Percentiles rank a stretch among this genome's conserved stretches.
Conservation (phyloP, 1,140 invertebrate species). For the Scaptomyza graminum region DNA sequence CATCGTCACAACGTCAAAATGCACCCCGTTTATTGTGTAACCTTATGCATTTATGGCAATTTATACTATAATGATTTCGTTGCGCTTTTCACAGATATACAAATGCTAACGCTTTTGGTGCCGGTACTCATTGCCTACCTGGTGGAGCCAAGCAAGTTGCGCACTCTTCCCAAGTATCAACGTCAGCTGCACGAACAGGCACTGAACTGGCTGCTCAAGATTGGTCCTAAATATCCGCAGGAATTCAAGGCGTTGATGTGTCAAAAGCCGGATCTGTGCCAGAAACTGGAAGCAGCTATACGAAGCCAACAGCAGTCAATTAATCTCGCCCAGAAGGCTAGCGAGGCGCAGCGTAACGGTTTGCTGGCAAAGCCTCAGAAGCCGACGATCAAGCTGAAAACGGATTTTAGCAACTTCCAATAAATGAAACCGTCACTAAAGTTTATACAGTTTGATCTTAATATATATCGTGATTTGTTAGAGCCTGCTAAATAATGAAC, state of each 20-base stretch:
- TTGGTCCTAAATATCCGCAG: slow-evolving; percentile 95
- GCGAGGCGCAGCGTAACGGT: slow-evolving; percentile 82
- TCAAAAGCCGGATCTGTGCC: slow-evolving; percentile 90
- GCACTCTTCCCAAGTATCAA: slow-evolving; percentile 87
- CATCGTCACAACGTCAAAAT: slow-evolving; percentile 1
- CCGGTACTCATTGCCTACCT: slow-evolving; percentile 95
- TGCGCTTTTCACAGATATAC: slow-evolving; percentile 88
- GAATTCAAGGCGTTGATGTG: slow-evolving; percentile 96
- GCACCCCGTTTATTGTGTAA: slow-evolving; percentile 14
- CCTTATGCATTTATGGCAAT: background rate
- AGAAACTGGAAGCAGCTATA: slow-evolving; percentile 93
- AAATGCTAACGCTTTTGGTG: slow-evolving; percentile 93
- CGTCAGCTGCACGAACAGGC: slow-evolving; percentile 92
- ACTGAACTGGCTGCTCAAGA: slow-evolving; percentile 94
- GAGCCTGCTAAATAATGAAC: slow-evolving; percentile 9
- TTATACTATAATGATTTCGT: background rate
- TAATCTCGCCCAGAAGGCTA: slow-evolving; percentile 84
- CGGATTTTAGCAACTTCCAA: slow-evolving; percentile 96
- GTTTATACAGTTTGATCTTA: slow-evolving; percentile 5
- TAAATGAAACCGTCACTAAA: slow-evolving; percentile 38
- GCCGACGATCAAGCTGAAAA: slow-evolving; percentile 96
- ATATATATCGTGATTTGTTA: slow-evolving; percentile 32
- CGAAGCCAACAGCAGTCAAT: slow-evolving; percentile 88
- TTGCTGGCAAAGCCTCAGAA: slow-evolving; percentile 85
- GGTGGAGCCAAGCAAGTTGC: slow-evolving; percentile 87